Evolutionary conservation across 2,113 vertebrate genomes (phyloP).

Genomic region (Junco hyemalis): DNA sequence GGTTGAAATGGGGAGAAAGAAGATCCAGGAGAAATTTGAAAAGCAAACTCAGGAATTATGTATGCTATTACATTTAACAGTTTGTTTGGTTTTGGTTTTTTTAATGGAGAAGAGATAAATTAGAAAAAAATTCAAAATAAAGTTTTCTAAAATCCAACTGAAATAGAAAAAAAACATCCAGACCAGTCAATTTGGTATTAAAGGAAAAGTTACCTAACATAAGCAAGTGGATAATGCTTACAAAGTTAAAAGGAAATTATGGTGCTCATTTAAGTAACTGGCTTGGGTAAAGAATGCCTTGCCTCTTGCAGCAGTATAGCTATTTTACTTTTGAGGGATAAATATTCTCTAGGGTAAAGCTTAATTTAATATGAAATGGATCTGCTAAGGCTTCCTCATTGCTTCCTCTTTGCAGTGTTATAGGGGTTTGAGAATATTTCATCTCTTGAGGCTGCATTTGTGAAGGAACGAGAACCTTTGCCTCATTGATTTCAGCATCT

Average conservation of each 20-base stretch:
- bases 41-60: not conserved
- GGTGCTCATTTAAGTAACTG: not conserved
- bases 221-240: not conserved
- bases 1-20: not conserved
- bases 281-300: not conserved
- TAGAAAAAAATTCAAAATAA: not conserved
- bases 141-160: not conserved
- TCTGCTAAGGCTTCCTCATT: not conserved
- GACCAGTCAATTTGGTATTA: not conserved
- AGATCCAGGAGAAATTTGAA: not conserved
- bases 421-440: not conserved
- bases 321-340: not conserved
- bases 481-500: rapidly evolving
- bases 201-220: not conserved
- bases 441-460: not conserved
- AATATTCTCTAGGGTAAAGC: not conserved
- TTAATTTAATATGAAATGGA: not conserved
- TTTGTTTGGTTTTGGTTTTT: not conserved
- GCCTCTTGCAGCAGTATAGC: not conserved
- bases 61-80: not conserved
- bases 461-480: not conserved
- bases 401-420: not conserved
- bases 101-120: not conserved
- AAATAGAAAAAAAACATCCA: not conserved
- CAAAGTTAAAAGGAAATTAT: not conserved